Conservation (phyloP, 2,113 vertebrate species). For the Malurus cyaneus region DNA sequence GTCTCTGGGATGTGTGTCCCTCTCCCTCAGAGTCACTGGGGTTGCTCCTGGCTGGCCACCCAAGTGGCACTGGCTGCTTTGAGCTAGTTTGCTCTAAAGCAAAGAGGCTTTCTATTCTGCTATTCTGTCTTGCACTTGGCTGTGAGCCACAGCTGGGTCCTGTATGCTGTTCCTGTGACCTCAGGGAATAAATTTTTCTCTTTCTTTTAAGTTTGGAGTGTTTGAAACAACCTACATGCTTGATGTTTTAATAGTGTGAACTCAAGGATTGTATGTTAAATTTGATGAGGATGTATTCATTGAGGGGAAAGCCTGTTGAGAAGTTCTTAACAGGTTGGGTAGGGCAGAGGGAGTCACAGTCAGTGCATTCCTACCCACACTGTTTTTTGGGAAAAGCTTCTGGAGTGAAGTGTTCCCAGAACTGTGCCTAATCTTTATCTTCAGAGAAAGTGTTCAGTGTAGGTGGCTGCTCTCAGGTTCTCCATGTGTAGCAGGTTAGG, state of each 20-base stretch:
- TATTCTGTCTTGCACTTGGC: neutral
- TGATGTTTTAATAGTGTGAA: neutral
- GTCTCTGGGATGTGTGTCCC: neutral
- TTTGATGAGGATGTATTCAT: neutral
- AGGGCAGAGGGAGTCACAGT: neutral
- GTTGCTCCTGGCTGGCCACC: neutral
- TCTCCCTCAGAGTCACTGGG: fast-evolving
- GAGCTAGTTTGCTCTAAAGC: neutral
- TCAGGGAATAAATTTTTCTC: neutral
- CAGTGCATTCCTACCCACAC: fast-evolving
- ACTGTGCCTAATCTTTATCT: neutral
- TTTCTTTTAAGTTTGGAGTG: neutral
- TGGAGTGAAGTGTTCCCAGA: neutral
- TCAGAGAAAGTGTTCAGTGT: neutral
- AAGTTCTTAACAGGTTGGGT: neutral
- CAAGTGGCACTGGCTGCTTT: neutral
- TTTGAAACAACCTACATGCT: neutral
- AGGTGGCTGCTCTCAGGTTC: neutral
- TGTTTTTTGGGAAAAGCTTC: neutral
- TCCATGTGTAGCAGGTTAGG: neutral
- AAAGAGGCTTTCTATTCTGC: neutral
- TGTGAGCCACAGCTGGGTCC: fast-evolving
- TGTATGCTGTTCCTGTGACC: neutral
- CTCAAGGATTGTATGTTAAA: neutral
- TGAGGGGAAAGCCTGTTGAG: neutral